Evolutionary conservation across 2,113 vertebrate species (phyloP).

Genomic region (Ceratotherium simum): DNA sequence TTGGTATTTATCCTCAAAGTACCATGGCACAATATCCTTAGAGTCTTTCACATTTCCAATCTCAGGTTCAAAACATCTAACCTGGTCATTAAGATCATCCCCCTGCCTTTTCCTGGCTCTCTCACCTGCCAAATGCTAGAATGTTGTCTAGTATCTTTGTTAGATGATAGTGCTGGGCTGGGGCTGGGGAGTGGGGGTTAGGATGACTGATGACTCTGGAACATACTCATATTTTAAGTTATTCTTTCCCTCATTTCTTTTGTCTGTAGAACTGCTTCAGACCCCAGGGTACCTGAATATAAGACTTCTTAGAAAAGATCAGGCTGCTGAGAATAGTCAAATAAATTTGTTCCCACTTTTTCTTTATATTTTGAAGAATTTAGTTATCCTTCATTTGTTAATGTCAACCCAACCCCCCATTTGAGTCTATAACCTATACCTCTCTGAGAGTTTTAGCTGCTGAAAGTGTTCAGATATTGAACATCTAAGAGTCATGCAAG

Average conservation of each 20-base stretch:
- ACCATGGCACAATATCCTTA: not conserved
- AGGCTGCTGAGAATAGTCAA: not conserved
- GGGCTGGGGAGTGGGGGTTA: not conserved
- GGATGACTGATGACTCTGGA: not conserved
- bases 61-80: not conserved
- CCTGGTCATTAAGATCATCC: not conserved
- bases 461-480: not conserved
- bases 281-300: not conserved
- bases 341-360: not conserved
- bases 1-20: not conserved
- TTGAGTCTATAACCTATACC: not conserved
- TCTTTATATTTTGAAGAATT: conserved; percentile 32
- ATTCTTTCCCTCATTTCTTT: not conserved
- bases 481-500: not conserved
- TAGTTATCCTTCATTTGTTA: not conserved
- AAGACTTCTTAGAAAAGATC: not conserved
- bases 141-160: not conserved
- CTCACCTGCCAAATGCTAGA: not conserved
- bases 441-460: not conserved
- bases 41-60: not conserved
- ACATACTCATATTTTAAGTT: not conserved
- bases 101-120: not conserved
- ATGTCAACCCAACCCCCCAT: not conserved
- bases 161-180: not conserved
- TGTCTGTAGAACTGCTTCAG: not conserved